Evolutionary conservation across 2,888 invertebrate species (phyloP).

Genomic region (Pycnomerus fuliginosus): DNA sequence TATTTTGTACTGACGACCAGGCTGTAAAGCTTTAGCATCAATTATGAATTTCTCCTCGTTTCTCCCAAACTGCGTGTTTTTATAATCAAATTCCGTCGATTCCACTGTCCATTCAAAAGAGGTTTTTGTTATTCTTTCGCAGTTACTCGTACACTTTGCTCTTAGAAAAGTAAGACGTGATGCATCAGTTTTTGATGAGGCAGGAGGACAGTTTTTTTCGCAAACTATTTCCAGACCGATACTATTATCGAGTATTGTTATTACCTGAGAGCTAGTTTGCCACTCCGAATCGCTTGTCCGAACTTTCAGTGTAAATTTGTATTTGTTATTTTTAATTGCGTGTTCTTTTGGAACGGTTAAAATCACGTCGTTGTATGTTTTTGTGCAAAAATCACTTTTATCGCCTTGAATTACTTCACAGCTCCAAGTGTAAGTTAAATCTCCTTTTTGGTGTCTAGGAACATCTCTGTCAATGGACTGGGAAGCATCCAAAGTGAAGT

Average conservation of each 20-base stretch:
- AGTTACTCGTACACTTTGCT: constrained; percentile 8
- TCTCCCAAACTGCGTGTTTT: constrained; percentile 15
- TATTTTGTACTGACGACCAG: no score
- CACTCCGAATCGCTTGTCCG: constrained; percentile 1
- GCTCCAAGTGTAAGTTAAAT: constrained; percentile 8
- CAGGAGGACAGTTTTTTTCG: constrained; percentile 17
- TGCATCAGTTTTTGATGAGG: constrained; percentile 1
- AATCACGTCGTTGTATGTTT: constrained; percentile 1
- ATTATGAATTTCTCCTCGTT: constrained; percentile 13
- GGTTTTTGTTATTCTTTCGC: constrained; percentile 2
- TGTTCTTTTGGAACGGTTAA: constrained; percentile 5
- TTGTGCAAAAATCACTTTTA: not conserved
- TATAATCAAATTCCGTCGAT: constrained; percentile 10
- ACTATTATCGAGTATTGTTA: constrained; percentile 4
- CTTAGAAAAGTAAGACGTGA: constrained; percentile 6
- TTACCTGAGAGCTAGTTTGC: constrained; percentile 8
- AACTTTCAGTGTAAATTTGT: constrained; percentile 6
- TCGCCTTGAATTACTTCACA: constrained; percentile 2
- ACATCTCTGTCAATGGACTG: constrained; percentile 12
- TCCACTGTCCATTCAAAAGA: constrained; percentile 10
- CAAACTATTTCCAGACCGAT: constrained; percentile 10
- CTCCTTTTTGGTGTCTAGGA: not conserved
- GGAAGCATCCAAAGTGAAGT: constrained; percentile 10
- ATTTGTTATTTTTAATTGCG: not conserved
- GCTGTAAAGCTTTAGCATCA: constrained; percentile 5